A percentile compares a stretch with the other conserved stretches of the same genome.
phyloP scores from a whole-genome alignment of 2,797 vertebrate species.

The Myotis findleyi region DNA sequence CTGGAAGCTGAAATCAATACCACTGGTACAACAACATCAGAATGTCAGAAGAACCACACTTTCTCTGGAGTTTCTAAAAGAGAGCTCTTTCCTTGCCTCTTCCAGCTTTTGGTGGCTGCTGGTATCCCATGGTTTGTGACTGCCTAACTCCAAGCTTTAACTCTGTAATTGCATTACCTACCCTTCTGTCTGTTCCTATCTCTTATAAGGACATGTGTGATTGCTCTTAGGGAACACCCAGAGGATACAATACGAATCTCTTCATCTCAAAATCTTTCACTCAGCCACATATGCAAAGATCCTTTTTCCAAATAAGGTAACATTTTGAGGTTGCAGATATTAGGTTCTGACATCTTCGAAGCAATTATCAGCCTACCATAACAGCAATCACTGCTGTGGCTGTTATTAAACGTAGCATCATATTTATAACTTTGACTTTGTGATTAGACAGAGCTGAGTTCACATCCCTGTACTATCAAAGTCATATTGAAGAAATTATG shows the following conservation, averaged over 20 bases:
- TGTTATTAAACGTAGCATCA: background rate
- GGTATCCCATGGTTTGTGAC: background rate
- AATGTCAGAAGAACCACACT: background rate
- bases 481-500: background rate
- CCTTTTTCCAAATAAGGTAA: background rate
- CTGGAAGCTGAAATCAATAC: background rate
- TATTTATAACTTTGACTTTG: slow-evolving; percentile 43
- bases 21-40: background rate
- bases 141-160: background rate
- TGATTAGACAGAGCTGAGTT: slow-evolving; percentile 13
- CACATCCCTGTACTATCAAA: background rate
- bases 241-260: background rate
- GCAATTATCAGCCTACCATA: background rate
- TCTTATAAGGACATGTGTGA: background rate
- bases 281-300: background rate
- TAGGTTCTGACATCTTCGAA: background rate
- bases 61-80: background rate
- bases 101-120: background rate
- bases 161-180: background rate
- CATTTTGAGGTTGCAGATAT: background rate
- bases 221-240: background rate
- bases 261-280: background rate
- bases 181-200: background rate
- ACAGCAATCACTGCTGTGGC: background rate
- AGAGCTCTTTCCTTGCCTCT: background rate